A percentile compares a stretch with the other conserved stretches of the same genome.
Evolutionary conservation across 2,113 vertebrate genomes (phyloP).

Genomic region (Triplophysa dalaica): DNA sequence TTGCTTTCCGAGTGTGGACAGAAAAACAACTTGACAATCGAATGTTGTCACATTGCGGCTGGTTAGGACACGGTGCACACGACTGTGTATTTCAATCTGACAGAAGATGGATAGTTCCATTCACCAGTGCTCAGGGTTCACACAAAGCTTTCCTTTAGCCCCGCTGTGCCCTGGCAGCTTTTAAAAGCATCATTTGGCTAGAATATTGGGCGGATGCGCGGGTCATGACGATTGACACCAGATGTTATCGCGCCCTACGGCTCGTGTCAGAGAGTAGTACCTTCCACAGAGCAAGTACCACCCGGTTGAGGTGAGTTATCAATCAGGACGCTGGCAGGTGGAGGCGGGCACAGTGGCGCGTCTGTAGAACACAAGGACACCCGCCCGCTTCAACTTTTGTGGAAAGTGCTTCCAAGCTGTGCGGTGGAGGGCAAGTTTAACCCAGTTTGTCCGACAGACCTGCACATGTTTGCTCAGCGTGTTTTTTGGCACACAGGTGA

Average conservation of each 20-base stretch:
- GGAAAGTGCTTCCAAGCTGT: background rate
- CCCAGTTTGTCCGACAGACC: background rate
- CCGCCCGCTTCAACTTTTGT: constrained; percentile 17
- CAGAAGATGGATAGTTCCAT: constrained; percentile 21
- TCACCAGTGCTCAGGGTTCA: constrained; percentile 12
- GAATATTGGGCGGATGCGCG: constrained; percentile 1
- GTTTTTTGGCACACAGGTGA: background rate
- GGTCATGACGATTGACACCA: constrained; percentile 9
- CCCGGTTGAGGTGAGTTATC: background rate
- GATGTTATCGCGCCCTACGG: constrained; percentile 12
- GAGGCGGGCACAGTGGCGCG: background rate
- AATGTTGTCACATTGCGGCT: background rate
- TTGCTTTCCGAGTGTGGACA: background rate
- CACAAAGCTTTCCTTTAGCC: background rate
- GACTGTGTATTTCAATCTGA: constrained; percentile 14
- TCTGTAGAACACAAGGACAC: background rate
- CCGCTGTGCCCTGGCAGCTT: constrained; percentile 25
- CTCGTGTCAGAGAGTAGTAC: background rate
- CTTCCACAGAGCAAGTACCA: constrained; percentile 12
- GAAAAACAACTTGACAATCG: background rate
- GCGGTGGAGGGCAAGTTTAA: constrained; percentile 4
- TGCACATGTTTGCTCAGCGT: background rate
- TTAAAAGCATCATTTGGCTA: constrained; percentile 32
- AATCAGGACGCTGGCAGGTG: constrained; percentile 17
- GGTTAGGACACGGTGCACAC: background rate